Percentiles rank a stretch among this genome's conserved stretches.
Conservation (phyloP, 2,888 invertebrate genomes). For the Camponotus fellah region DNA sequence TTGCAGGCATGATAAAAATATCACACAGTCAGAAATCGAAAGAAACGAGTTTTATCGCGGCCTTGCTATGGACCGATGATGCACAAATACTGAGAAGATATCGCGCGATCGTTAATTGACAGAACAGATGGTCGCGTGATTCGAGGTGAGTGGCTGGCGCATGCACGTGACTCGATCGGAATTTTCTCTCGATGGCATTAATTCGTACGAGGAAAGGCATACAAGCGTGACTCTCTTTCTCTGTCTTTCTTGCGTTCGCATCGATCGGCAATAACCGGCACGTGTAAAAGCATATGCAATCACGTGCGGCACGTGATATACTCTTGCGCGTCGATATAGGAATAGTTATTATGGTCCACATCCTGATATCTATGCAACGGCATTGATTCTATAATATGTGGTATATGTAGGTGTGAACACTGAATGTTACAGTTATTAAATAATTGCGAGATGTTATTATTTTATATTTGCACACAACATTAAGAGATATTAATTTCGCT, state of each 20-base stretch:
- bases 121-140: conserved; percentile 77
- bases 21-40: not conserved
- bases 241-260: conserved; percentile 34
- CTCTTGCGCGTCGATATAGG: conserved; percentile 61
- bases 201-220: conserved; percentile 66
- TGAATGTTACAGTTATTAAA: conserved; percentile 16
- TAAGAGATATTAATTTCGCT: not conserved
- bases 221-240: conserved; percentile 58
- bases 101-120: conserved; percentile 68
- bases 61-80: conserved; percentile 27
- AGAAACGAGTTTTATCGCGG: conserved; percentile 58
- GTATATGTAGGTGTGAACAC: conserved; percentile 24
- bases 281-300: conserved; percentile 80
- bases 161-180: conserved; percentile 76
- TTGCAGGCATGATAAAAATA: not conserved
- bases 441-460: conserved; percentile 12
- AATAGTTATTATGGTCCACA: conserved; percentile 71
- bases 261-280: conserved; percentile 57
- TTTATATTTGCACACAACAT: not conserved
- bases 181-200: conserved; percentile 74
- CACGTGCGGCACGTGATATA: conserved; percentile 83
- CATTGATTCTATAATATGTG: conserved; percentile 20
- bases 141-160: conserved; percentile 70
- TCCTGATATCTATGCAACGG: conserved; percentile 3
- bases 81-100: conserved; percentile 60